phyloP scores from a whole-genome alignment of 2,888 invertebrate genomes.

The Autographa gamma region DNA sequence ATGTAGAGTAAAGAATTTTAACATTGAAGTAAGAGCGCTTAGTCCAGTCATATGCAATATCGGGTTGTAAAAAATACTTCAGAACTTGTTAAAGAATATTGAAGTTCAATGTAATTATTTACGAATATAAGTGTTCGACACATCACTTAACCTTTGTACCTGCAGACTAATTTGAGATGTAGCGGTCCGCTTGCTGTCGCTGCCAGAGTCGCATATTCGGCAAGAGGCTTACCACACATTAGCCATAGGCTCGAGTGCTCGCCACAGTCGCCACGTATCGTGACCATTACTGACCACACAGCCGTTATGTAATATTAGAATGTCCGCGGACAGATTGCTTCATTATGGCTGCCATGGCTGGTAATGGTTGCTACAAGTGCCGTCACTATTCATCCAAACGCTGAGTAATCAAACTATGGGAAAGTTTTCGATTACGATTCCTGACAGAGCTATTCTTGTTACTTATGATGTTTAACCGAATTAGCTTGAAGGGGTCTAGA shows the following conservation, averaged over 20 bases:
- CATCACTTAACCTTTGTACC: not conserved
- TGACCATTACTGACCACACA: constrained; percentile 22
- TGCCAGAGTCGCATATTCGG: not conserved
- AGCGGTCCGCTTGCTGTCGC: constrained; percentile 11
- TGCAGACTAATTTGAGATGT: not conserved
- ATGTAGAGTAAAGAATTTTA: too few relatives aligned
- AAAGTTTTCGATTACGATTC: not conserved
- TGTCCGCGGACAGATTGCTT: constrained; percentile 12
- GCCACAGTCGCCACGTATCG: constrained; percentile 20
- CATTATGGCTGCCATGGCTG: not conserved
- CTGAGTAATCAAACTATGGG: not conserved
- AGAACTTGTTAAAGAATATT: not conserved
- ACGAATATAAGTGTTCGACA: not conserved
- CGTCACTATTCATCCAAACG: not conserved
- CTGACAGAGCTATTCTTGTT: not conserved
- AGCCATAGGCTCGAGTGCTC: constrained; percentile 10
- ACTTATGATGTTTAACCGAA: too few relatives aligned
- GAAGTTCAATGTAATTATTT: not conserved
- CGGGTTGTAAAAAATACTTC: too few relatives aligned
- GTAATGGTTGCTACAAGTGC: not conserved
- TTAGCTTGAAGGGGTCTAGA: not conserved
- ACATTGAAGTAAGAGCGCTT: too few relatives aligned
- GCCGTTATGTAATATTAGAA: constrained; percentile 19
- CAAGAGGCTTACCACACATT: constrained; percentile 7
- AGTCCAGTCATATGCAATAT: not conserved